phyloP scores from a whole-genome alignment of 2,797 vertebrate species.

The Scolopax bukidnonensis region DNA sequence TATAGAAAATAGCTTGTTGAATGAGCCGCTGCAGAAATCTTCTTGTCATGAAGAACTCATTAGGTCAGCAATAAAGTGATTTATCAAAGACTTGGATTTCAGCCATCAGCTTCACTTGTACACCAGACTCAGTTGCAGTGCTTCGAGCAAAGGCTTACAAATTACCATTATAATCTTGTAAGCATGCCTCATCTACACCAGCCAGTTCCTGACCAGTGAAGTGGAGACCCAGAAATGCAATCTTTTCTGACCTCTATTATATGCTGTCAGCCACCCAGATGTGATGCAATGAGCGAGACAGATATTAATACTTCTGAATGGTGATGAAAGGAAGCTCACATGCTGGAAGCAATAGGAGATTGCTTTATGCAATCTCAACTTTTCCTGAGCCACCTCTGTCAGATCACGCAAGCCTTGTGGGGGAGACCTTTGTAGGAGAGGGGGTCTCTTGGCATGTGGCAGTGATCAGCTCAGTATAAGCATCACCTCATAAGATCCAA shows the following conservation, averaged over 20 bases:
- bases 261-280: conserved; percentile 38
- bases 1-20: conserved; percentile 56
- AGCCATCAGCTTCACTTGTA: conserved; percentile 13
- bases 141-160: conserved; percentile 52
- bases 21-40: conserved; percentile 54
- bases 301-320: conserved; percentile 31
- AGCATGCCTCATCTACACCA: conserved; percentile 6
- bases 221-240: conserved; percentile 23
- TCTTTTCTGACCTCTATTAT: conserved; percentile 54
- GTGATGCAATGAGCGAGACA: conserved; percentile 30
- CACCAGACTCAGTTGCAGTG: conserved; percentile 10
- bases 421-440: background rate
- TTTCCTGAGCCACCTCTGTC: background rate
- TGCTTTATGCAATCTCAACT: background rate
- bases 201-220: conserved; percentile 12
- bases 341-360: background rate
- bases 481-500: background rate
- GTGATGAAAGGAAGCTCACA: background rate
- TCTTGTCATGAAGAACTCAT: conserved; percentile 61
- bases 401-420: background rate
- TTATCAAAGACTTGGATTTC: conserved; percentile 62
- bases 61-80: conserved; percentile 68
- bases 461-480: accelerated
- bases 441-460: background rate
- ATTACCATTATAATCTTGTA: conserved; percentile 39